These are phyloP conservation scores for Plagodis dolabraria DNA, from an alignment of 2,888 invertebrate genomes.

Conservation along the genomic window DNA sequence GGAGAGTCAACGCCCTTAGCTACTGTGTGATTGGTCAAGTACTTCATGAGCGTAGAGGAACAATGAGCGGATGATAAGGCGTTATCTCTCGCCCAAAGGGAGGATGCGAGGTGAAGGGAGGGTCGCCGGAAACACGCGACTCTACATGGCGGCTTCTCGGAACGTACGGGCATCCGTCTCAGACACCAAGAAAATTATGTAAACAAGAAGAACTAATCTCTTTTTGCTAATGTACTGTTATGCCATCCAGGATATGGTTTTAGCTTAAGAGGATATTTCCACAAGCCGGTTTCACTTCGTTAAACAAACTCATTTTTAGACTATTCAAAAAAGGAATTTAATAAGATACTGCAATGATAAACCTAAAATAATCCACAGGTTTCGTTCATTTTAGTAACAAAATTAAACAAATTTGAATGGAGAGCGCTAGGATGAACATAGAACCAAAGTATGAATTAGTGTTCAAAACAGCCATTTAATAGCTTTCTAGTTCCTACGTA, in stretches of 20 bases:
- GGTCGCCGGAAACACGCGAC: constrained; percentile 68
- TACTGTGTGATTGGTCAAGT: constrained; percentile 61
- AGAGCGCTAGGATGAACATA: too few relatives aligned
- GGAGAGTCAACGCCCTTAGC: constrained; percentile 68
- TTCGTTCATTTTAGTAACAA: too few relatives aligned
- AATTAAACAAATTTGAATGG: too few relatives aligned
- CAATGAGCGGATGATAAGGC: constrained; percentile 82
- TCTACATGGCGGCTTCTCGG: constrained; percentile 66
- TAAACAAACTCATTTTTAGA: too few relatives aligned
- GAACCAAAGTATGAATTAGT: too few relatives aligned
- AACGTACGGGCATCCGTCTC: constrained; percentile 58
- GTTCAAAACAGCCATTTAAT: too few relatives aligned
- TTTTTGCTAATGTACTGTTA: constrained; percentile 37
- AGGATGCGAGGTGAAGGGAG: constrained; percentile 51
- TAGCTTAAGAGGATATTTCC: background rate
- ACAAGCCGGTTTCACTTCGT: too few relatives aligned
- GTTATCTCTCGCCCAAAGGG: constrained; percentile 68
- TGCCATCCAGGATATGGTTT: background rate
- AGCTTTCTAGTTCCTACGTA: too few relatives aligned
- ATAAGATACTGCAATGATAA: too few relatives aligned
- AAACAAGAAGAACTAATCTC: constrained; percentile 30
- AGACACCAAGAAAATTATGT: constrained; percentile 46
- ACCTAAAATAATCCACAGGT: too few relatives aligned
- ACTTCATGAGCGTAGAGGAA: constrained; percentile 72
- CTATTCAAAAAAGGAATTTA: too few relatives aligned